Percentiles rank a stretch among this genome's conserved stretches.
Evolutionary conservation across 2,113 vertebrate genomes (phyloP).

Genomic region (Girardinichthys multiradiatus): DNA sequence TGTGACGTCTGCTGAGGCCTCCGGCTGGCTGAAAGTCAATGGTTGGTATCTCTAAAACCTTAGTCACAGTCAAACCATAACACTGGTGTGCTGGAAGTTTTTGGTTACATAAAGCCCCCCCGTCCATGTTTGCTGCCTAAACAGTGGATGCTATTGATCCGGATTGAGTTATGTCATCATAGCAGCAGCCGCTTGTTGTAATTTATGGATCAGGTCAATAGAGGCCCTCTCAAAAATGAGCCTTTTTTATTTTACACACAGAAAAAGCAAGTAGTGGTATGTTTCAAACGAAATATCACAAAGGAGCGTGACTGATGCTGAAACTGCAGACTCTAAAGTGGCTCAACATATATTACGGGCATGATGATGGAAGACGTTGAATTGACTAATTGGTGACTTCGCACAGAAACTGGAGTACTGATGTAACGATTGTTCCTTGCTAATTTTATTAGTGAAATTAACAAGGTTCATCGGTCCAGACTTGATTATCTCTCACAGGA

Average conservation of each 20-base stretch:
- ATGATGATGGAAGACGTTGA: neutral
- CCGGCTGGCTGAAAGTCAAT: constrained; percentile 18
- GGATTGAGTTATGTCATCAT: constrained; percentile 12
- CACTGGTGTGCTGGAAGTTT: constrained; percentile 36
- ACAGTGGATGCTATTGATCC: constrained; percentile 18
- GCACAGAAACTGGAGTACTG: neutral
- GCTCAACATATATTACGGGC: too few relatives aligned
- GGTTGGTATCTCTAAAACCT: constrained; percentile 16
- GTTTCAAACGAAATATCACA: too few relatives aligned
- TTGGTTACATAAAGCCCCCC: constrained; percentile 41
- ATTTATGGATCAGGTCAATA: constrained; percentile 7
- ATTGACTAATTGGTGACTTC: neutral
- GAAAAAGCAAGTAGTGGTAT: neutral
- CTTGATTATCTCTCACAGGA: constrained; percentile 9
- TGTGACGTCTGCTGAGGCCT: constrained; percentile 19
- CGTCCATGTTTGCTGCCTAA: constrained; percentile 20
- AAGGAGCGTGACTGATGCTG: too few relatives aligned
- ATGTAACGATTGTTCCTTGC: constrained; percentile 14
- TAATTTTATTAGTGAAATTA: constrained; percentile 27
- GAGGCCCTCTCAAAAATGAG: neutral
- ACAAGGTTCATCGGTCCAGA: neutral
- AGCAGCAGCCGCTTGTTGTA: neutral
- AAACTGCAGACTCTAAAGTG: too few relatives aligned
- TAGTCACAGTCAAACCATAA: constrained; percentile 16
- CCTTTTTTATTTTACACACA: neutral